phyloP scores from a whole-genome alignment of 1,140 invertebrate genomes.

The Atta cephalotes region DNA sequence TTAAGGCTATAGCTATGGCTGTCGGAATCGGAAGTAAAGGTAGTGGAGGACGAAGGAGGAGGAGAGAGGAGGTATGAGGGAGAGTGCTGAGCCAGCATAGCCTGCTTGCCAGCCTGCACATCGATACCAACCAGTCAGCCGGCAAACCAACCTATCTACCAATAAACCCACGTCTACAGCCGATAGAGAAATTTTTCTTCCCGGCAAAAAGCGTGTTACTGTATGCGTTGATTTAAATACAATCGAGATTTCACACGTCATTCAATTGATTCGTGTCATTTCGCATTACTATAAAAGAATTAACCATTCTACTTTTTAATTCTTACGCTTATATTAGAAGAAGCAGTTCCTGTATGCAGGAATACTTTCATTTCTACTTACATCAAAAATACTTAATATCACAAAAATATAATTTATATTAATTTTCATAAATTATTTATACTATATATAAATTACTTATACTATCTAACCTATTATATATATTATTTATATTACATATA shows the following conservation, averaged over 20 bases:
- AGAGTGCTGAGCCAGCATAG: constrained; percentile 86
- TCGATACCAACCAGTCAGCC: constrained; percentile 86
- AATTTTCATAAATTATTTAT: not conserved
- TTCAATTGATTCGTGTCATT: constrained; percentile 3
- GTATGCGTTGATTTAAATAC: constrained; percentile 35
- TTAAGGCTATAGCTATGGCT: constrained; percentile 64
- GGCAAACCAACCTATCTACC: constrained; percentile 82
- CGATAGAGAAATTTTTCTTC: constrained; percentile 69
- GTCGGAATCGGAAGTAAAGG: constrained; percentile 73
- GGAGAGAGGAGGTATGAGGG: constrained; percentile 81
- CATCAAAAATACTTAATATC: not conserved
- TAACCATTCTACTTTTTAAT: not conserved
- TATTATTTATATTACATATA: not conserved
- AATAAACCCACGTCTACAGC: constrained; percentile 72
- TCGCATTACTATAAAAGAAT: not conserved
- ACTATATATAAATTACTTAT: not conserved
- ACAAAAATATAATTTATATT: not conserved
- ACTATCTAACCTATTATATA: not conserved
- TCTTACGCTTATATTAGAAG: not conserved
- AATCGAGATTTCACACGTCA: constrained; percentile 53
- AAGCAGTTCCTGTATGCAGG: not conserved
- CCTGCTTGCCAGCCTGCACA: constrained; percentile 84
- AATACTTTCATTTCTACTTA: not conserved
- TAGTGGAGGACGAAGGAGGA: constrained; percentile 72
- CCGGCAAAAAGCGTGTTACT: constrained; percentile 48